Percentiles rank a stretch among this genome's conserved stretches.
These are phyloP conservation scores for Tyrophagus putrescentiae DNA, from an alignment of 1,140 invertebrate genomes.

Conservation along the genomic window DNA sequence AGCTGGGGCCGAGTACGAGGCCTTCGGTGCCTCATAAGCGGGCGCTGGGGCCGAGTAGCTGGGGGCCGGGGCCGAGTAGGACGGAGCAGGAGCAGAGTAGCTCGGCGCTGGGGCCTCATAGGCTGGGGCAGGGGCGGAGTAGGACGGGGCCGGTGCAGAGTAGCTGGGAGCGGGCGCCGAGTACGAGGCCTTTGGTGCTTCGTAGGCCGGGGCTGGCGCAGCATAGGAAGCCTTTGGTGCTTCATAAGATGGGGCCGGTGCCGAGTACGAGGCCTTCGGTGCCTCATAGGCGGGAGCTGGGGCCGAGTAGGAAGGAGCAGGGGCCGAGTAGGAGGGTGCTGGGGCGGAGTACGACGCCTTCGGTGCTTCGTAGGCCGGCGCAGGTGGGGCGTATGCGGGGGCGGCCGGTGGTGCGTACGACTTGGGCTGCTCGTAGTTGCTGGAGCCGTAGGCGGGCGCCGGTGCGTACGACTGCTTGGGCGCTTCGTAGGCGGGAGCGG, in stretches of 20 bases:
- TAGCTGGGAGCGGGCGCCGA: background rate
- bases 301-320: slow-evolving; percentile 17
- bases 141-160: background rate
- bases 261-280: background rate
- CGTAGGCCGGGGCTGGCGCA: slow-evolving; percentile 17
- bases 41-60: slow-evolving; percentile 6
- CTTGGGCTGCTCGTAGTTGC: too few relatives aligned
- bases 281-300: background rate
- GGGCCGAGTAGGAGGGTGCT: background rate
- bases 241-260: background rate
- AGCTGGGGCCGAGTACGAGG: background rate
- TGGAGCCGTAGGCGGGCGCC: slow-evolving; percentile 11
- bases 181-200: background rate
- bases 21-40: too few relatives aligned
- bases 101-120: background rate
- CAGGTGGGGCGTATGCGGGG: background rate
- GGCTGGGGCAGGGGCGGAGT: too few relatives aligned
- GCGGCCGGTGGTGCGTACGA: background rate
- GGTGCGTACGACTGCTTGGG: slow-evolving; percentile 2
- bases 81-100: background rate
- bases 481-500: background rate
- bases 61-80: background rate
- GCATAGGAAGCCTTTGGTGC: slow-evolving; percentile 2
- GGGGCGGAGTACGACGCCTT: background rate
- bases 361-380: background rate